Base-by-base conservation (phyloP, 37 sponge, comb jelly and placozoan genomes). In the Dysidea cf. avara region DNA sequence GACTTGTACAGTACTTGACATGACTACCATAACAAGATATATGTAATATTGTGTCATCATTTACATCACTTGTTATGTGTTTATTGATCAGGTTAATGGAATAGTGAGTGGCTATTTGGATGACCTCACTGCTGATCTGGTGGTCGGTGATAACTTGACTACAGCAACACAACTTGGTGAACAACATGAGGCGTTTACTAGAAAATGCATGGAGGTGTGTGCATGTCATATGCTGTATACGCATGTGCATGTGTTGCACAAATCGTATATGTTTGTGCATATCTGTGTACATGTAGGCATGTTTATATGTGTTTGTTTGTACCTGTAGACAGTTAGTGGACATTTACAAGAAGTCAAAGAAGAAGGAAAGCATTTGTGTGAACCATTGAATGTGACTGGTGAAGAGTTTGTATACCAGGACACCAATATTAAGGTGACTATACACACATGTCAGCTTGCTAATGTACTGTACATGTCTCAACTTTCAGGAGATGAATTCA, bases 131-230 rank as follows among this genome's bases (percentile, higher is more conserved):
- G 61, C 68, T 6, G 75, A 73, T 25, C 9, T 66, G 2, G 36
- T 35, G 6, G 61, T 77, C 3, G 82, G 78, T 16, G 74, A 64
- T 33, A 69, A 39, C 3, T 70, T 87, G 20, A 78, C 81, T 39
- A n/a, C 29, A 18, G 65, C 85, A 20, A 54, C 78, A 66, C 72
- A 78, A 14, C 58, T 56, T 0, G 79, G 79, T 22, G 68, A 66
- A 6, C 16, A 75, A 30, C 84, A 83, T 53, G 84, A 83, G 25
- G 38, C 37, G 2, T 89, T 80, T 75, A 81, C 79, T 37, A 65
- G 75, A 37, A 75, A 79, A 54, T 73, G 69, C 37, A 83, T 74
- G 46, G 67, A 75, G 51, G 90, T 89, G 4, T 28, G 74, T 32
- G 74, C 14, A 12, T 7, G 55, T 52, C 7, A 4, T n/a, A 35